Evolutionary conservation across 2,797 vertebrate species (phyloP), one percentile per base, ranked within the genome.

Genomic region (Malacoctenus gilli): DNA sequence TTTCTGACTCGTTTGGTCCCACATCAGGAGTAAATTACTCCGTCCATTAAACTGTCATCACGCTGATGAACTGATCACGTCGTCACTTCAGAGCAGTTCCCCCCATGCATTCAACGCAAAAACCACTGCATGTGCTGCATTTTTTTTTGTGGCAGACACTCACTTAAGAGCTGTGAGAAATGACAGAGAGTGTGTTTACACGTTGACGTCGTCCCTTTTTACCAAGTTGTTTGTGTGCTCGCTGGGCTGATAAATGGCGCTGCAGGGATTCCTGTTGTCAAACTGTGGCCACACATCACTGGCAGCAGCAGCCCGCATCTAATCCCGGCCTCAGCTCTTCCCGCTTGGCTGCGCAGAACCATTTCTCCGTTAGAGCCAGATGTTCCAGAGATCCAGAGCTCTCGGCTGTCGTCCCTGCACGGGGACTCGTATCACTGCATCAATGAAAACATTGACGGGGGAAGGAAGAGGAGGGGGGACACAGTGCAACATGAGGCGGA

Each of bases 321-420:
- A 55, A 43, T 53, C 58, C 37, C 28, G 14, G 4, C 20, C 21
- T 38, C 46, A 41, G 54, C 68, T 63, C 59, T 36, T 52, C 34
- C 19, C 12, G 59, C 59, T 41, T 65, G 42, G 50, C 54, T 52
- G 68, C 59, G 72, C 47, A 66, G 70, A 75, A 78, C 59, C 68
- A 68, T 88, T 83, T 84, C 85, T 87, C 88, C 85, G 77, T 83
- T 62, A 54, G 84, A 78, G 80, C 90, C 84, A 89, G 82, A 81
- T 68, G 58, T 84, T 82, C 89, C 86, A 87, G 66, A 83, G 68
- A 76, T 80, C 71, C 67, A 21, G 15, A 58, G 55, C 65, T 59
- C 60, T 75, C 79, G 82, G 72, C 82, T 20, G 56, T 59, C 37
- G 56, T 59, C 37, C 51, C 62, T 69, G 59, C 66, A 13, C 46